phyloP scores from a whole-genome alignment of 2,113 vertebrate species.

The Rhinoptilus africanus region DNA sequence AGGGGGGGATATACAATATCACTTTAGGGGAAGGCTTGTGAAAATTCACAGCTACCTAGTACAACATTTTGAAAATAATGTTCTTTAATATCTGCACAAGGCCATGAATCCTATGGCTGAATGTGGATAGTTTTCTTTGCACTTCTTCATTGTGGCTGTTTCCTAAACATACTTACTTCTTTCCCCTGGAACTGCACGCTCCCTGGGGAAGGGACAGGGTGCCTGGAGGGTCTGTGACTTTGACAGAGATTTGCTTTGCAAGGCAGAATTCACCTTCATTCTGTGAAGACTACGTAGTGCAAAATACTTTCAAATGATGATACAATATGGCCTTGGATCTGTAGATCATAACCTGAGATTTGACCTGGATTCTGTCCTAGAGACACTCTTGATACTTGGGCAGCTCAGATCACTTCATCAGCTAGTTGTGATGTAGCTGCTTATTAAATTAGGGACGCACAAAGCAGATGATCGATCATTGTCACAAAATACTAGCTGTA shows the following conservation, averaged over 20 bases:
- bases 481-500: not conserved
- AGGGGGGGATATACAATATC: not conserved
- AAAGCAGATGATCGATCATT: rapidly evolving
- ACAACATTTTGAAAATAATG: not conserved
- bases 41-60: not conserved
- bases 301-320: not conserved
- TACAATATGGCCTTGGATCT: not conserved
- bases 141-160: not conserved
- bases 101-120: not conserved
- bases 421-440: not conserved
- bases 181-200: not conserved
- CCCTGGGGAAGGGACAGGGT: not conserved
- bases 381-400: not conserved
- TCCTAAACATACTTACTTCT: not conserved
- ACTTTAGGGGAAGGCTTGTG: not conserved
- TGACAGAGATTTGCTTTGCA: not conserved
- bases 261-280: not conserved
- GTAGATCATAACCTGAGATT: not conserved
- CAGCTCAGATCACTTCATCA: not conserved
- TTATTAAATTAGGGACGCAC: not conserved
- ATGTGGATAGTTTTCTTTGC: not conserved
- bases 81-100: not conserved
- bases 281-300: not conserved
- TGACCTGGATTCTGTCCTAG: not conserved
- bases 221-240: not conserved